Evolutionary conservation across 2,797 vertebrate species (phyloP), one percentile per base, ranked within the genome.

Genomic region (Pangasius krempfi): DNA sequence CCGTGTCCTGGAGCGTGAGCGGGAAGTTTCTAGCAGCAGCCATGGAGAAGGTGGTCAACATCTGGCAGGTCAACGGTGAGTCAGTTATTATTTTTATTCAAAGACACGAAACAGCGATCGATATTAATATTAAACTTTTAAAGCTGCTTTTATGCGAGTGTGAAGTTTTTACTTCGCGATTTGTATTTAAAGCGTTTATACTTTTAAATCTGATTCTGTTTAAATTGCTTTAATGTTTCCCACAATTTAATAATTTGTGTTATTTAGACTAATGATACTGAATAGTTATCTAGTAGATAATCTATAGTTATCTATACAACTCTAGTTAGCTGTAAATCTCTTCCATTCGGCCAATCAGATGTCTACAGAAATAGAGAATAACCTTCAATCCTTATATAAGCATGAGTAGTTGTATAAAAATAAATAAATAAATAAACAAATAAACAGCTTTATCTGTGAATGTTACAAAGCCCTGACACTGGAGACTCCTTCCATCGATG

Each of bases 51-150:
- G 95, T 97, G 94, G 97, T 99, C 91, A 99, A 99, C 96, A 98
- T 99, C 91, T 99, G 98, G 98, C 98, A 99, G 93, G 97, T 99
- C 89, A 99, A 98, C 54, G 98, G 98, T 99, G 95, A 87, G 94
- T n/a, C 1, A 5, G 22, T n/a, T 84, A 54, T 54, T 54, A 3
- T 13, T 52, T 52, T 52, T 16, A 1, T 37, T 2, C 14, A 16
- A 54, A 54, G 16, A 14, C 14, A 4, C 52, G 14, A 54, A 54
- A 54, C 16, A 16, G 12, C 14, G 52, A 54, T 54, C 40, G 40
- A 52, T 52, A 2, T 52, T 20, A 5, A 58, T 58, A 22, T 58
- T 1, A 58, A 58, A 54, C 6, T 14, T 56, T 66, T 47, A 37
- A 40, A 72, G 7, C 33, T 37, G 2, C n/a, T 27, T 47, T 78